Evolutionary conservation across 53 echinoderm and acorn worm species (phyloP).

Genomic region (Zoroaster sp.): DNA sequence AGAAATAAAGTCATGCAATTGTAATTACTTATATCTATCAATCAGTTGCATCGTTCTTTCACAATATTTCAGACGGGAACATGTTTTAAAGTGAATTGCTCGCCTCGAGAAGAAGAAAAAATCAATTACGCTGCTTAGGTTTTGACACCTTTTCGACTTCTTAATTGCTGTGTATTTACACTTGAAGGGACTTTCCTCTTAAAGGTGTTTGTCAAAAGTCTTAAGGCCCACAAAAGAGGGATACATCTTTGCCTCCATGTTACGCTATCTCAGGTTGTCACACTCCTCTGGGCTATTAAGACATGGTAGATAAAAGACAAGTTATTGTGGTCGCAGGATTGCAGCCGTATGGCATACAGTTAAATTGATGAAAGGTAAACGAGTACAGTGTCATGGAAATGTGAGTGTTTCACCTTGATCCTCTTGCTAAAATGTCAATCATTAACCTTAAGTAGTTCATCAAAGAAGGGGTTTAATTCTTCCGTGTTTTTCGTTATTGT

Average conservation of each 20-base stretch:
- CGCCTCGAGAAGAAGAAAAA: background rate
- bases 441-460: no score
- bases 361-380: background rate
- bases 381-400: background rate
- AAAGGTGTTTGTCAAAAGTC: slow-evolving; percentile 38
- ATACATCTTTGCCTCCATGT: background rate
- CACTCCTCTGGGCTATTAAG: background rate
- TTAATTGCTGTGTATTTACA: slow-evolving; percentile 59
- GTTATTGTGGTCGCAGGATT: background rate
- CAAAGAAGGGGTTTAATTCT: no score
- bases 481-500: no score
- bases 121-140: slow-evolving; percentile 18
- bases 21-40: background rate
- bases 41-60: background rate
- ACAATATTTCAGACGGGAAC: no score
- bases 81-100: background rate
- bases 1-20: background rate
- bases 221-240: background rate
- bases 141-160: slow-evolving; percentile 47
- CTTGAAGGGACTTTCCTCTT: slow-evolving; percentile 25
- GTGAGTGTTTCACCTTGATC: background rate
- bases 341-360: background rate
- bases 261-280: background rate
- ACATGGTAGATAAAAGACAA: background rate
- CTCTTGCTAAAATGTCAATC: background rate